A percentile compares a stretch with the other conserved stretches of the same genome.
Conservation (phyloP, 2,797 vertebrate species). For the Coluber constrictor region DNA sequence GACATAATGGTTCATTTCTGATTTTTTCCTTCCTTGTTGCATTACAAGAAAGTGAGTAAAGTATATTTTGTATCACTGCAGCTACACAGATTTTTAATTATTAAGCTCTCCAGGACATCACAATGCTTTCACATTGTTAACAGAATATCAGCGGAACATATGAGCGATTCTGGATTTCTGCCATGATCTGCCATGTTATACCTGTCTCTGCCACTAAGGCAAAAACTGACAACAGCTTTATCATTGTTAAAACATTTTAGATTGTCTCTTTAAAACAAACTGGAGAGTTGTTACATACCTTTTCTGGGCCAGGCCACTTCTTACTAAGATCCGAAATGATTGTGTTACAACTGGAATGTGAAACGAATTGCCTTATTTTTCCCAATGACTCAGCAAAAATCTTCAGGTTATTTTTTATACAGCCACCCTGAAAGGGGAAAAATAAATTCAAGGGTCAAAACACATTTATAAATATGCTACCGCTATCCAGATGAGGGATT, state of each 20-base stretch:
- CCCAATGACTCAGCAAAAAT: not conserved
- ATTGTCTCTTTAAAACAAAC: too few species aligned
- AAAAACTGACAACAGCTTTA: not conserved
- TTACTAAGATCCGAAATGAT: not conserved
- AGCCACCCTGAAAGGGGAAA: not conserved
- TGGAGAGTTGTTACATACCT: not conserved
- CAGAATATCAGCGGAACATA: not conserved
- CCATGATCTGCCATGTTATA: not conserved
- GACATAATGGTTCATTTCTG: not conserved
- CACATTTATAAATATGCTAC: not conserved
- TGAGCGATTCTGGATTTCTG: not conserved
- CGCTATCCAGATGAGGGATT: not conserved
- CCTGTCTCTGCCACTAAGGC: not conserved
- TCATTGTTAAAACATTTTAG: not conserved
- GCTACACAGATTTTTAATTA: not conserved
- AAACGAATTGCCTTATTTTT: not conserved
- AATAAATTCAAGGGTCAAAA: not conserved
- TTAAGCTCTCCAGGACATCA: not conserved
- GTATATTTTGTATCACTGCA: not conserved
- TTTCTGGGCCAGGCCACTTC: not conserved
- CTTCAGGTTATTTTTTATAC: not conserved
- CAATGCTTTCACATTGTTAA: not conserved
- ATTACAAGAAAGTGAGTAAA: not conserved
- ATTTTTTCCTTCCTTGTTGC: not conserved
- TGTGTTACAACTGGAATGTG: fast-evolving